Evolutionary conservation across 2,888 invertebrate species (phyloP).

Genomic region (Dendrolimus houi): DNA sequence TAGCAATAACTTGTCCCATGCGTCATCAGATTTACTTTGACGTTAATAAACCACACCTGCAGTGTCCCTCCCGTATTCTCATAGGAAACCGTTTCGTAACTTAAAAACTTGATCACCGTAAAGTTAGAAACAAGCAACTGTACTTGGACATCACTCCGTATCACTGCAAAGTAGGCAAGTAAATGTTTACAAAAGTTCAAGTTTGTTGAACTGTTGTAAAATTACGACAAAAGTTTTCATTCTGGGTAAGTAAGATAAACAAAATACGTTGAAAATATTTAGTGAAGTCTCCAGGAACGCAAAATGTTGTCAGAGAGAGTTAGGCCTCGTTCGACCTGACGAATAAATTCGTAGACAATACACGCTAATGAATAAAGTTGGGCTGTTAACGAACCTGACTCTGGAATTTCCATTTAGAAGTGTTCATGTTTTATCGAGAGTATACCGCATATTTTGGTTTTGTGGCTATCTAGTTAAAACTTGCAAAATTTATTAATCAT

Average conservation of each 20-base stretch:
- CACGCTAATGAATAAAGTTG: conserved; percentile 73
- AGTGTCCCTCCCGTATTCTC: not conserved
- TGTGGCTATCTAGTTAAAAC: conserved; percentile 7
- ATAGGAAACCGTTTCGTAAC: not conserved
- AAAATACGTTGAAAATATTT: conserved; percentile 57
- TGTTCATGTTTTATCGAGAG: conserved; percentile 52
- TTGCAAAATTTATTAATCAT: not conserved
- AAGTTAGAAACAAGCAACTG: not conserved
- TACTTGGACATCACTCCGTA: not conserved
- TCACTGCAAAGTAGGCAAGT: conserved; percentile 15
- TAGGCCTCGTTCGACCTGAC: conserved; percentile 53
- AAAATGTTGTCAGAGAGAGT: conserved; percentile 41
- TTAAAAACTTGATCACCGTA: conserved; percentile 1
- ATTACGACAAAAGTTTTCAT: conserved; percentile 42
- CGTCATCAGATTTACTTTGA: conserved; percentile 32
- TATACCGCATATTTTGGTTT: conserved; percentile 43
- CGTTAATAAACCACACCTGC: conserved; percentile 7
- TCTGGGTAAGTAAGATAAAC: conserved; percentile 54
- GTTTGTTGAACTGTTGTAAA: conserved; percentile 38
- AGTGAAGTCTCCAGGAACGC: conserved; percentile 39
- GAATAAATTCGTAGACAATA: conserved; percentile 69
- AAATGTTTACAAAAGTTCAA: conserved; percentile 14
- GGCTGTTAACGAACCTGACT: conserved; percentile 66
- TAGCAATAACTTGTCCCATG: conserved; percentile 34
- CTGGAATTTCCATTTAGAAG: conserved; percentile 59